Evolutionary conservation across 2,888 invertebrate species (phyloP).

Genomic region (Dascillus cervinus): DNA sequence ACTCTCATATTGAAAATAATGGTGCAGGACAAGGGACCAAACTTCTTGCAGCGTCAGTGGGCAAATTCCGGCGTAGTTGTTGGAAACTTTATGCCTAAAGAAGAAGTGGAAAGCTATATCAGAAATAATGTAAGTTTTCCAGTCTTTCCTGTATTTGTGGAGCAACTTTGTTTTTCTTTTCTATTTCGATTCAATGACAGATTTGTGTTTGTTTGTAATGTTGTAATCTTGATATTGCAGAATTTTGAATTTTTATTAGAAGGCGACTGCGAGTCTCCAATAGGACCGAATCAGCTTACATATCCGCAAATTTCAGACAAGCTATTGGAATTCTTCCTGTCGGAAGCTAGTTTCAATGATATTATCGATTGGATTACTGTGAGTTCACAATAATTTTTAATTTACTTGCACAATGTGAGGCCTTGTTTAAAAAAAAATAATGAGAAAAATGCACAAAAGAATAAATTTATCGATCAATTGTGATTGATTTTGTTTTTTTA

Average conservation of each 20-base stretch:
- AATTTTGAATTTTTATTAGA: neutral
- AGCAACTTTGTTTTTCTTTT: no score
- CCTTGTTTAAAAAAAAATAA: no score
- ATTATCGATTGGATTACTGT: neutral
- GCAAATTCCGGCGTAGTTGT: neutral
- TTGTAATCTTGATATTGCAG: neutral
- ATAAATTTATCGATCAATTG: no score
- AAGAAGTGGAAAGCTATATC: neutral
- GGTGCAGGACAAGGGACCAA: neutral
- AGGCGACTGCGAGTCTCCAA: slow-evolving; percentile 16
- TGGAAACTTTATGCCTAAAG: neutral
- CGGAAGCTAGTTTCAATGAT: neutral
- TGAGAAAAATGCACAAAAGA: no score
- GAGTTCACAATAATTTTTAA: neutral
- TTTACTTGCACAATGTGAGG: no score
- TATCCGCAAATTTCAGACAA: neutral
- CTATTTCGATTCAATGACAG: no score
- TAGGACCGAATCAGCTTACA: slow-evolving; percentile 18
- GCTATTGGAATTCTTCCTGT: neutral
- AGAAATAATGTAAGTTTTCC: neutral
- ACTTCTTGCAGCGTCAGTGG: neutral
- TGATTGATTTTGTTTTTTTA: slow-evolving; percentile 4
- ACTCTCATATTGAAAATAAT: neutral
- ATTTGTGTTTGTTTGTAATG: slow-evolving; percentile 4
- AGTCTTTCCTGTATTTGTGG: slow-evolving; percentile 3